These are phyloP conservation scores for Drosophila burlai DNA, from an alignment of 1,140 invertebrate genomes.

Conservation along the genomic window DNA sequence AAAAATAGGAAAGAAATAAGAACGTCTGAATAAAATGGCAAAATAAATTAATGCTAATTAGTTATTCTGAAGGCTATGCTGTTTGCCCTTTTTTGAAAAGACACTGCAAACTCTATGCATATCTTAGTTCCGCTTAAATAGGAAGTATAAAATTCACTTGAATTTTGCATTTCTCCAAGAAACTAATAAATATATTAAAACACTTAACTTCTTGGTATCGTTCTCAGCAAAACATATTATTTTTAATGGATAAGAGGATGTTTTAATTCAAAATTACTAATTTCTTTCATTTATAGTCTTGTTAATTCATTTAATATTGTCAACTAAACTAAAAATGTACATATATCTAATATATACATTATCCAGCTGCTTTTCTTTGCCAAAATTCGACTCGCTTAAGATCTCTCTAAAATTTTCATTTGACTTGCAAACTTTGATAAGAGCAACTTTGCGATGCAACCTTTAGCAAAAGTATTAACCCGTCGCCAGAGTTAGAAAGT, in stretches of 20 bases:
- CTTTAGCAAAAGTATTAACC: conserved; percentile 33
- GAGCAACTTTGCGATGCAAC: conserved; percentile 24
- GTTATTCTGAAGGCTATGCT: neutral
- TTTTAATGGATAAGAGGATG: no score
- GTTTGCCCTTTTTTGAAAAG: neutral
- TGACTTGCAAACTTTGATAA: conserved; percentile 28
- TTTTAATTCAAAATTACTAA: no score
- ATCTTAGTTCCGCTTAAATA: neutral
- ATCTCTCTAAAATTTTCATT: conserved; percentile 4
- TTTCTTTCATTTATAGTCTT: no score
- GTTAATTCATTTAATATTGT: no score
- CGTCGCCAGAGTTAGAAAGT: conserved; percentile 12
- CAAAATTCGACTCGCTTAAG: neutral
- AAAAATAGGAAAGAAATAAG: neutral
- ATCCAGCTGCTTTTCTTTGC: neutral
- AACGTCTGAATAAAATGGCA: neutral
- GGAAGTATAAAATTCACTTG: neutral
- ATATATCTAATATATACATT: neutral
- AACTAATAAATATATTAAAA: neutral
- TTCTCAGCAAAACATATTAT: no score
- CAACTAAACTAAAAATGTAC: no score
- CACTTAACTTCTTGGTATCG: neutral
- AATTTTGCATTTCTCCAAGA: neutral
- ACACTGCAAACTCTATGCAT: conserved; percentile 4
- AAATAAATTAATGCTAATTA: neutral